A percentile compares a stretch with the other conserved stretches of the same genome.
phyloP scores from a whole-genome alignment of 2,888 invertebrate species.

The Tetragnatha montana region DNA sequence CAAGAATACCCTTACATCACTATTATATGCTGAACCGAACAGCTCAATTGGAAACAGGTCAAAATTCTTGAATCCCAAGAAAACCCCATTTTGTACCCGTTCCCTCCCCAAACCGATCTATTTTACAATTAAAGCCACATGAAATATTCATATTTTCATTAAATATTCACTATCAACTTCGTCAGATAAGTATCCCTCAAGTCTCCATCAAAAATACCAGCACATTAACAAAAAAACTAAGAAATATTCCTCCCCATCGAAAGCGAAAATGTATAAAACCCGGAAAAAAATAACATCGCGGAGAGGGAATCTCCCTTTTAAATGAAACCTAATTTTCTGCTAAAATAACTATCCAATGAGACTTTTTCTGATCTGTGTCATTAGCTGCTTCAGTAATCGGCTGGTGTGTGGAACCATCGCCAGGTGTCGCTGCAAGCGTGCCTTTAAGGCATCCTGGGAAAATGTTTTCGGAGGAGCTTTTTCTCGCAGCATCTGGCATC shows the following conservation, averaged over 20 bases:
- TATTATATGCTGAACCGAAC: too few relatives aligned
- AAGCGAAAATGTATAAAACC: neutral
- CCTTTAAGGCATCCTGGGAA: slow-evolving; percentile 51
- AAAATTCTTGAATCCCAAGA: neutral
- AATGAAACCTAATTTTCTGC: slow-evolving; percentile 69
- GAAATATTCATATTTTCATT: slow-evolving; percentile 68
- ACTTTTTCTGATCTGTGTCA: slow-evolving; percentile 61
- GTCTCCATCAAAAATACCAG: slow-evolving; percentile 39
- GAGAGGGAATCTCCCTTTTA: slow-evolving; percentile 47
- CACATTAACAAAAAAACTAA: slow-evolving; percentile 34
- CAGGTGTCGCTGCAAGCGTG: slow-evolving; percentile 60
- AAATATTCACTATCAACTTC: slow-evolving; percentile 48
- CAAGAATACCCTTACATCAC: too few relatives aligned
- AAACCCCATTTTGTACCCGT: slow-evolving; percentile 26
- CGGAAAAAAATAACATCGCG: slow-evolving; percentile 37
- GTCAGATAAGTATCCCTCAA: slow-evolving; percentile 53
- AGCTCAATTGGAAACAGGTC: too few relatives aligned
- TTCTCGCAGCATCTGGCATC: slow-evolving; percentile 44
- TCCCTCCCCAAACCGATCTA: slow-evolving; percentile 36
- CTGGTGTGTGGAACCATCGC: slow-evolving; percentile 47
- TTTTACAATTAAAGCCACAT: slow-evolving; percentile 69
- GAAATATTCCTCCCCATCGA: neutral
- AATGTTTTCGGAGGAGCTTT: slow-evolving; percentile 28
- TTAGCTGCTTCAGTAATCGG: slow-evolving; percentile 59
- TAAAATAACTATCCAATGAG: slow-evolving; percentile 69